Base-by-base conservation (phyloP, 2,797 vertebrate genomes). In the Taeniopygia guttata region DNA sequence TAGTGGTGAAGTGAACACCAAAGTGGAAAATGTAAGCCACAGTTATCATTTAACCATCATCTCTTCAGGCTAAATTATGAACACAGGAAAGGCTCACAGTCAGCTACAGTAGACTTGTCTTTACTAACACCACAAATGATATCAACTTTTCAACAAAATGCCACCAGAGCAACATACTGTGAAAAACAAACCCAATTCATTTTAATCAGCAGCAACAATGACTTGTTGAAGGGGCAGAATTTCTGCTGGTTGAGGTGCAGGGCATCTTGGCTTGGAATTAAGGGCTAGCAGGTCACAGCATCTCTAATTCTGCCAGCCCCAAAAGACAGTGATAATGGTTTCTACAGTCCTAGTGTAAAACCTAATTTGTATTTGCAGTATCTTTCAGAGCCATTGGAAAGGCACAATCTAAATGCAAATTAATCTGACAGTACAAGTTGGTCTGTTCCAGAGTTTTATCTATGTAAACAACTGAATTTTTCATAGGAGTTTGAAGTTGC, bases 401-500 rank as follows among this genome's bases (percentile, higher is more conserved):
- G 42, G 32, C 67, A 77, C 52, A 80, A 51, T 89, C 32, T 79
- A 87, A 89, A 91, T 84, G 64, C 74, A 94, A 90, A 90, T 76
- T 87, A 75, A 91, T 52, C 52, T 66, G 38, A 86, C n/a, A 29
- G 51, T 54, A 73, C 29, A 69, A 26, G 64, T 34, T 45, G 38
- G 51, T 80, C 55, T 51, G 25, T 67, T 94, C 34, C 60, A 74
- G 63, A 68, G 20, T 21, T 32, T 84, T 81, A 90, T 86, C 67
- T 81, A 16, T 21, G 32, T 66, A 88, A 95, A 88, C 58, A 90
- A 72, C 26, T 45, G 67, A 66, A 70, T 70, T 85, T 93, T 93
- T 88, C 13, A 70, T 68, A 83, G 48, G 9, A 11, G 36, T 95
- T 87, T 85, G 58, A 84, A 94, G 52, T 22, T 56, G 38, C 52